Evolutionary conservation across 2,888 invertebrate species (phyloP).

Genomic region (Diaprepes abbreviatus): DNA sequence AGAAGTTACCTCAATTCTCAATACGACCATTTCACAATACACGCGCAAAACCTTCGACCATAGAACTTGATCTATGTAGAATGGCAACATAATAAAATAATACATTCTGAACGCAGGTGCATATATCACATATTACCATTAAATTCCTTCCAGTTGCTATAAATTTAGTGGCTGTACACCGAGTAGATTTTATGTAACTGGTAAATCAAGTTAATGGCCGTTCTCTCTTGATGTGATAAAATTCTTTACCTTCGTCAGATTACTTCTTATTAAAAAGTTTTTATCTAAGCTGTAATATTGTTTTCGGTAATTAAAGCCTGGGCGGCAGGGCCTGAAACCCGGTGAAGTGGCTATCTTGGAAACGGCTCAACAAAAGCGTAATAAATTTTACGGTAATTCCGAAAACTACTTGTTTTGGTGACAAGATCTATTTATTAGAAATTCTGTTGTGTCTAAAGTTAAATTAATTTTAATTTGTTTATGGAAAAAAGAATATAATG

Average conservation of each 20-base stretch:
- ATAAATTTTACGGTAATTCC: constrained; percentile 24
- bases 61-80: constrained; percentile 42
- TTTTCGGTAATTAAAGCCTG: background rate
- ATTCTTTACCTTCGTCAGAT: constrained; percentile 57
- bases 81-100: constrained; percentile 52
- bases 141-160: constrained; percentile 59
- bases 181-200: constrained; percentile 59
- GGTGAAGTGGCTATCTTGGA: background rate
- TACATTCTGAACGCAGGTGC: constrained; percentile 55
- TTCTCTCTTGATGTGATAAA: constrained; percentile 61
- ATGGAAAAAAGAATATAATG: no score
- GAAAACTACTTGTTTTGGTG: constrained; percentile 6
- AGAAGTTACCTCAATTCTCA: constrained; percentile 43
- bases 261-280: constrained; percentile 37
- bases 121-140: constrained; percentile 63
- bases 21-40: constrained; percentile 28
- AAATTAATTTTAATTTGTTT: no score
- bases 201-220: constrained; percentile 62
- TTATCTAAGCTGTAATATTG: background rate
- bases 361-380: background rate
- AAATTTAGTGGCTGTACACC: constrained; percentile 53
- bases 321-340: background rate
- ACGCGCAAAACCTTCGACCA: constrained; percentile 30
- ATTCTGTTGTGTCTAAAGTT: no score
- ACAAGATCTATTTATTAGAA: background rate